phyloP scores from a whole-genome alignment of 2,888 invertebrate genomes.

The Allolobophora icterica region DNA sequence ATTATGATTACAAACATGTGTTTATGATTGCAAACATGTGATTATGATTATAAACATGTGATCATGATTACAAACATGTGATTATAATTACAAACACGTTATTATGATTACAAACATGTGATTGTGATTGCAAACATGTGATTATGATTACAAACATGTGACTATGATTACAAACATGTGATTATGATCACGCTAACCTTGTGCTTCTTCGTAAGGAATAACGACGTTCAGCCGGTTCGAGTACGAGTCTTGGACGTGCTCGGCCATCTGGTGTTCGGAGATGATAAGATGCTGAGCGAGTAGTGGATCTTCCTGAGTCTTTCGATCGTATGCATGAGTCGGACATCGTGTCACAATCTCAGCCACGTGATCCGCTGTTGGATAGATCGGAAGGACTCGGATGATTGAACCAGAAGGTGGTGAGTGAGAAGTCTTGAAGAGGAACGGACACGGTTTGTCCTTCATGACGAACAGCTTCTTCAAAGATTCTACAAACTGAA shows the following conservation, averaged over 20 bases:
- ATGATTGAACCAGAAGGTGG: slow-evolving; percentile 66
- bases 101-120: too few species aligned
- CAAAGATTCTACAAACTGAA: slow-evolving; percentile 70
- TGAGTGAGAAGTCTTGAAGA: slow-evolving; percentile 71
- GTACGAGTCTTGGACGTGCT: slow-evolving; percentile 34
- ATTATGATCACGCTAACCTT: slow-evolving; percentile 53
- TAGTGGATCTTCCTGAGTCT: slow-evolving; percentile 31
- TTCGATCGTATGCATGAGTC: slow-evolving; percentile 46
- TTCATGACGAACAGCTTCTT: slow-evolving; percentile 61
- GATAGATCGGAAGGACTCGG: slow-evolving; percentile 74
- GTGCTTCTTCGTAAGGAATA: slow-evolving; percentile 50
- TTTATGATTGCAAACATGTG: too few species aligned
- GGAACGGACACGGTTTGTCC: slow-evolving; percentile 72
- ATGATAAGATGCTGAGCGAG: slow-evolving; percentile 36
- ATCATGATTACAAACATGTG: too few species aligned
- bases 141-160: too few species aligned
- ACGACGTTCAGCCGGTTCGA: slow-evolving; percentile 38
- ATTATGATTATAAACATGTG: too few species aligned
- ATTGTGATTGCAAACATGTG: too few species aligned
- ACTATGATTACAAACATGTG: too few species aligned
- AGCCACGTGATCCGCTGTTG: slow-evolving; percentile 72
- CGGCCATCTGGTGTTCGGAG: slow-evolving; percentile 39
- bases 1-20: too few species aligned
- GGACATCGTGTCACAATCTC: slow-evolving; percentile 69
- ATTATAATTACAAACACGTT: too few species aligned